Base-by-base conservation (phyloP, 2,113 vertebrate genomes). In the Scytalopus superciliaris region DNA sequence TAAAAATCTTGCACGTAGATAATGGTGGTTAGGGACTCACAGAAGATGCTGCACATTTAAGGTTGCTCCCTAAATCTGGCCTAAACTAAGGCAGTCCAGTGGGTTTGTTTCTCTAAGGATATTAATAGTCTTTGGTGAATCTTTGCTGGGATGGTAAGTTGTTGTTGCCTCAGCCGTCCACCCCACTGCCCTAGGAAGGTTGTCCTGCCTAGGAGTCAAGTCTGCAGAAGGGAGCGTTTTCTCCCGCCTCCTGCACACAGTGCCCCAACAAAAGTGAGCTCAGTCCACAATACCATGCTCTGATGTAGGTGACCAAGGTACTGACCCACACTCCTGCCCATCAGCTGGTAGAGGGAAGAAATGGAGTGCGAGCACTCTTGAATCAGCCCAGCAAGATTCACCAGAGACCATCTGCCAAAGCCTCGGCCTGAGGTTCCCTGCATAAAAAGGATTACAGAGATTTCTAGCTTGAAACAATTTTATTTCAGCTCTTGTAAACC, bases 401-500 rank as follows among this genome's bases (percentile, higher is more conserved):
- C 44, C 27, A 47, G 16, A 91, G 8, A 33, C 30, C 79, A 19
- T 77, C 67, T 87, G 31, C 67, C 30, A 55, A 68, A 92, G 59
- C 33, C n/a, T 84, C 39, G 9, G 47, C 35, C 68, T 75, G 68
- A 63, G 39, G 23, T 78, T 78, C 28, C 27, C 39, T 16, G 13
- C 64, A 40, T 60, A 49, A 75, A 91, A 92, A 91, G n/a, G 44
- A 82, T 79, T 85, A 60, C 1, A 2, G 70, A 83, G 60, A 72
- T 92, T 93, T 94, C 37, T 92, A 85, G 52, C 78, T 87, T 81
- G 78, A 92, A 96, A 82, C 33, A 47, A 76, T 90, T 94, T 87
- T 30, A 94, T 94, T 96, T 87, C 52, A 81, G 35, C 62, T 42
- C 44, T 33, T 70, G 37, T 79, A 82, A 93, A 77, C 85, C 37